Percentiles rank a stretch among this genome's conserved stretches.
phyloP scores from a whole-genome alignment of 2,888 invertebrate genomes.

The Ischnus inquisitorius region DNA sequence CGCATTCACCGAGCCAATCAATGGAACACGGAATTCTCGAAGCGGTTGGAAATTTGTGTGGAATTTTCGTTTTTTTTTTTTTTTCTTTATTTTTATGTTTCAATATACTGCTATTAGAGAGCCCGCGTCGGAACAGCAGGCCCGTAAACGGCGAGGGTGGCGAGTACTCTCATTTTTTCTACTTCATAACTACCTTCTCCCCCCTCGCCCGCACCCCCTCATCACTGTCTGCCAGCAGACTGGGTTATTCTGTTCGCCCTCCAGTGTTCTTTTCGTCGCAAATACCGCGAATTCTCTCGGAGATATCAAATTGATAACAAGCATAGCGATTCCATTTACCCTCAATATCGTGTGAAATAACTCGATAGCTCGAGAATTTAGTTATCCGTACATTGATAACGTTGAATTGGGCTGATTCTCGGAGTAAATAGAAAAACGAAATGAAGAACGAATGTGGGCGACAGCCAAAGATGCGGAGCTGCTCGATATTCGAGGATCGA shows the following conservation, averaged over 20 bases:
- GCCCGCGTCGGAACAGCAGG: background rate
- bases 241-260: no score
- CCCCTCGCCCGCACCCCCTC: no score
- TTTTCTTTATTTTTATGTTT: background rate
- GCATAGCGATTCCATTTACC: no score
- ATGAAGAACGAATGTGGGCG: background rate
- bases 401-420: background rate
- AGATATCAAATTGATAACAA: no score
- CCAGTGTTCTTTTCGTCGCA: no score
- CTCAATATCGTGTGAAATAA: no score
- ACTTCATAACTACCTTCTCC: no score
- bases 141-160: slow-evolving; percentile 18
- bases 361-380: no score
- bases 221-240: no score
- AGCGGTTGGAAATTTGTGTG: background rate
- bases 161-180: background rate
- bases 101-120: slow-evolving; percentile 24
- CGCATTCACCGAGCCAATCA: slow-evolving; percentile 30
- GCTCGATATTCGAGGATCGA: slow-evolving; percentile 9
- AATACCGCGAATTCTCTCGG: no score
- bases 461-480: background rate
- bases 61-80: slow-evolving; percentile 36
- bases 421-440: background rate
- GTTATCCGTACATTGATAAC: background rate
- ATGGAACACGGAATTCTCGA: slow-evolving; percentile 28